A percentile compares a stretch with the other conserved stretches of the same genome.
These are phyloP conservation scores for Ovis canadensis DNA, from an alignment of 2,113 vertebrate species.

Conservation along the genomic window DNA sequence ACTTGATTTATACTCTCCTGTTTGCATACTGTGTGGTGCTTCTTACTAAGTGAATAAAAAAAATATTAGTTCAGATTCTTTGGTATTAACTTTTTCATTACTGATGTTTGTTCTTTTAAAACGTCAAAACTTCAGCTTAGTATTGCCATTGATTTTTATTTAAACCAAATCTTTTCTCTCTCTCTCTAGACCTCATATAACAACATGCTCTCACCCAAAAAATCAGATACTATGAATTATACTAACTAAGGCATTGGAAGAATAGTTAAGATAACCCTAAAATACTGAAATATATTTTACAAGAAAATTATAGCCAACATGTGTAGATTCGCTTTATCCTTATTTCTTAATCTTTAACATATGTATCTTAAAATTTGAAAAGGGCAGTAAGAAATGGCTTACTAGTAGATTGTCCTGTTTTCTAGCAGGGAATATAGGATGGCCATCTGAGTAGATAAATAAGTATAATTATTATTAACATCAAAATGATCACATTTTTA, in stretches of 20 bases:
- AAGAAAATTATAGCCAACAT: background rate
- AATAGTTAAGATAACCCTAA: background rate
- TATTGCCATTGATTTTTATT: background rate
- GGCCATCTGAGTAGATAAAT: constrained; percentile 39
- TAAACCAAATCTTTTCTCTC: background rate
- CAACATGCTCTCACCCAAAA: background rate
- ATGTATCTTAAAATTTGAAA: background rate
- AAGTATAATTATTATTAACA: constrained; percentile 65
- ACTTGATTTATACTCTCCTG: background rate
- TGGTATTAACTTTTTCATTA: background rate
- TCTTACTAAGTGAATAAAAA: background rate
- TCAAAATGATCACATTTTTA: constrained; percentile 75
- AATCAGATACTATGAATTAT: background rate
- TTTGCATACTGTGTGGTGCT: background rate
- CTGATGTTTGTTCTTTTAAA: background rate
- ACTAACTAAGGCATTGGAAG: background rate
- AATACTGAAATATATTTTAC: background rate
- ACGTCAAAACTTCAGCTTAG: background rate
- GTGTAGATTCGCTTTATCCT: background rate
- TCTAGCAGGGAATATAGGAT: background rate
- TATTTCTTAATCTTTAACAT: background rate
- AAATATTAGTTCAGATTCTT: background rate
- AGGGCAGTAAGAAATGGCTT: background rate
- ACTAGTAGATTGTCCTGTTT: background rate
- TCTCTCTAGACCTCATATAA: background rate